Conservation (phyloP, 2,888 invertebrate genomes). For the Pegoplata infirma region DNA sequence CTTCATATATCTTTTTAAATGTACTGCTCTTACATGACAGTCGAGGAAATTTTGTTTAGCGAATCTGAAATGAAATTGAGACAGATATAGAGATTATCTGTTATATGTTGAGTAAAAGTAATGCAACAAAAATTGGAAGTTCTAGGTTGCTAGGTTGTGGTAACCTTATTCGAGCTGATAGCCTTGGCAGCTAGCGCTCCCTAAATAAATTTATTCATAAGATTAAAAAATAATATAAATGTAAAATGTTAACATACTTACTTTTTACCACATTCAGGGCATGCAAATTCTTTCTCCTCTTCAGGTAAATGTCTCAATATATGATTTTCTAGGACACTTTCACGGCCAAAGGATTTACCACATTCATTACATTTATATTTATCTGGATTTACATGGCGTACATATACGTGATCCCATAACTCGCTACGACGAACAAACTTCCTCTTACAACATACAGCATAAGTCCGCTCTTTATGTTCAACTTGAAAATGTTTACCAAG, state of each 20-base stretch:
- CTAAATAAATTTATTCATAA: no score
- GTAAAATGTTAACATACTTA: conserved; percentile 34
- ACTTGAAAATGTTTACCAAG: conserved; percentile 51
- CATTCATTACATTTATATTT: conserved; percentile 72
- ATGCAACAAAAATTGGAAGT: no score
- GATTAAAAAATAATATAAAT: no score
- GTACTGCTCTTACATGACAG: background rate
- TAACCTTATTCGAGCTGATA: no score
- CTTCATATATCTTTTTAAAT: background rate
- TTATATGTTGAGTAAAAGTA: no score
- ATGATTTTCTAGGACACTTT: conserved; percentile 74
- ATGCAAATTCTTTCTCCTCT: conserved; percentile 70
- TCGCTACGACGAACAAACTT: conserved; percentile 73
- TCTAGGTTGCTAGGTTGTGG: no score
- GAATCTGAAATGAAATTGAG: no score
- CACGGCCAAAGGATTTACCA: conserved; percentile 68
- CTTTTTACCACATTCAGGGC: conserved; percentile 68
- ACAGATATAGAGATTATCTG: no score
- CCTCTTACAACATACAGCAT: conserved; percentile 73
- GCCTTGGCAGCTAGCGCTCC: no score
- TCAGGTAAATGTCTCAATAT: conserved; percentile 71
- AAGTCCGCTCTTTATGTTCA: conserved; percentile 69
- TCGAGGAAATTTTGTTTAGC: no score
- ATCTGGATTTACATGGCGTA: conserved; percentile 74
- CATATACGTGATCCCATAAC: conserved; percentile 75